Conservation (phyloP, 2,888 invertebrate species). For the Dascillus cervinus region DNA sequence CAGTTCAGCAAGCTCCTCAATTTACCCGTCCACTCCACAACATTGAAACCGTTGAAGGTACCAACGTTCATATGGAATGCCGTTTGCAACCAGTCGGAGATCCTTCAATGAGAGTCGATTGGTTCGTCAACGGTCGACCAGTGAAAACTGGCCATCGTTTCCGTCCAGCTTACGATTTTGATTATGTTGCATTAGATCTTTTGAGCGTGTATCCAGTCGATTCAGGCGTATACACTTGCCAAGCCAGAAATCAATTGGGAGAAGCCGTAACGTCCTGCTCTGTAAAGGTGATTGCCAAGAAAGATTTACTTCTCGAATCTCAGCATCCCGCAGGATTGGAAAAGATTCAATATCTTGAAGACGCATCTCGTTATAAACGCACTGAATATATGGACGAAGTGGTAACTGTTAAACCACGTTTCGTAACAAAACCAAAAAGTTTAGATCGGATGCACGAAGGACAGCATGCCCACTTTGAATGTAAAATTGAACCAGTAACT, state of each 20-base stretch:
- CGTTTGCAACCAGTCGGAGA: slow-evolving; percentile 86
- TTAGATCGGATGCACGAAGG: slow-evolving; percentile 80
- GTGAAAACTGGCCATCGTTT: slow-evolving; percentile 90
- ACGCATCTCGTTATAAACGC: slow-evolving; percentile 76
- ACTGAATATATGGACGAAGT: slow-evolving; percentile 75
- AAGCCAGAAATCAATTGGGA: slow-evolving; percentile 89
- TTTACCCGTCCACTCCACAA: slow-evolving; percentile 83
- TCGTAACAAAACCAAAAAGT: slow-evolving; percentile 81
- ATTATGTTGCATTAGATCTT: slow-evolving; percentile 93
- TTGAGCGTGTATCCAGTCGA: slow-evolving; percentile 96
- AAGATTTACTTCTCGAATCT: slow-evolving; percentile 78
- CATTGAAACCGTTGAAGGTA: slow-evolving; percentile 83
- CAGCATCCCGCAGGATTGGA: slow-evolving; percentile 88
- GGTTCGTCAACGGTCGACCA: slow-evolving; percentile 93
- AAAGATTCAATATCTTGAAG: slow-evolving; percentile 87
- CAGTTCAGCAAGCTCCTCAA: slow-evolving; percentile 77
- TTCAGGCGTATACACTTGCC: slow-evolving; percentile 92
- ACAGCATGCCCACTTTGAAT: slow-evolving; percentile 94
- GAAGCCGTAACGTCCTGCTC: slow-evolving; percentile 91
- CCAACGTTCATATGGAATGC: slow-evolving; percentile 88
- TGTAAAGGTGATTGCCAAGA: slow-evolving; percentile 80
- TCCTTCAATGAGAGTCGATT: slow-evolving; percentile 86
- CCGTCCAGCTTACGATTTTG: slow-evolving; percentile 93
- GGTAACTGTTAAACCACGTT: slow-evolving; percentile 74
- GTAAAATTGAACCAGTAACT: slow-evolving; percentile 92